A percentile compares a stretch with the other conserved stretches of the same genome.
phyloP scores from a whole-genome alignment of 2,888 invertebrate species.

The Danaus chrysippus region DNA sequence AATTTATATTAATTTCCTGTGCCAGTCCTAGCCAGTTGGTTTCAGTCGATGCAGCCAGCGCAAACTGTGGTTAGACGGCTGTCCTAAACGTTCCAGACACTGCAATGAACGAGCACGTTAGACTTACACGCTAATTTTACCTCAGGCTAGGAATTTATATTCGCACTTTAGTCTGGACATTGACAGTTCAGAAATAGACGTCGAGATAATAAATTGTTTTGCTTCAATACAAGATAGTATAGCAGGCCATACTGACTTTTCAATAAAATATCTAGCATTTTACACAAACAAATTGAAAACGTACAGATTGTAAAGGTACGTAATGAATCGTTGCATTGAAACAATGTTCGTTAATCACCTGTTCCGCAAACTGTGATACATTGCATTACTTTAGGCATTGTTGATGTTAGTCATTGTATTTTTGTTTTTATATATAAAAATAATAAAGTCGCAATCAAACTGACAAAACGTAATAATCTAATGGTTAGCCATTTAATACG shows the following conservation, averaged over 20 bases:
- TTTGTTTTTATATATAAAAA: slow-evolving; percentile 1
- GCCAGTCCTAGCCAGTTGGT: slow-evolving; percentile 58
- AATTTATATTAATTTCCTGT: slow-evolving; percentile 50
- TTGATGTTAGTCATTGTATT: neutral
- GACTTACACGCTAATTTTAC: neutral
- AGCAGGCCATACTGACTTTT: too few relatives aligned
- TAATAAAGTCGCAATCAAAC: slow-evolving; percentile 13
- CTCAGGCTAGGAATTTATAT: neutral
- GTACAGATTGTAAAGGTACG: slow-evolving; percentile 19
- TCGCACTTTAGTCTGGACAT: neutral
- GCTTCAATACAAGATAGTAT: too few relatives aligned
- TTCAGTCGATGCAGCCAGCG: slow-evolving; percentile 60
- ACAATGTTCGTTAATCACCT: slow-evolving; percentile 25
- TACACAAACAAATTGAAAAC: slow-evolving; percentile 26
- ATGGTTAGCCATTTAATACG: slow-evolving; percentile 39
- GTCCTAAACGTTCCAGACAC: slow-evolving; percentile 45
- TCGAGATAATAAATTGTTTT: slow-evolving; percentile 3
- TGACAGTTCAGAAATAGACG: too few relatives aligned
- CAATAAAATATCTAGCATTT: slow-evolving; percentile 2
- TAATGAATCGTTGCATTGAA: slow-evolving; percentile 23
- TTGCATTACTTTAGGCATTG: slow-evolving; percentile 18
- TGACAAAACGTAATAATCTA: slow-evolving; percentile 27
- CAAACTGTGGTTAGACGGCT: slow-evolving; percentile 65
- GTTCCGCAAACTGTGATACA: slow-evolving; percentile 17
- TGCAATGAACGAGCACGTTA: neutral